Conservation (phyloP, 2,797 vertebrate species). For the Eulemur coronatus region DNA sequence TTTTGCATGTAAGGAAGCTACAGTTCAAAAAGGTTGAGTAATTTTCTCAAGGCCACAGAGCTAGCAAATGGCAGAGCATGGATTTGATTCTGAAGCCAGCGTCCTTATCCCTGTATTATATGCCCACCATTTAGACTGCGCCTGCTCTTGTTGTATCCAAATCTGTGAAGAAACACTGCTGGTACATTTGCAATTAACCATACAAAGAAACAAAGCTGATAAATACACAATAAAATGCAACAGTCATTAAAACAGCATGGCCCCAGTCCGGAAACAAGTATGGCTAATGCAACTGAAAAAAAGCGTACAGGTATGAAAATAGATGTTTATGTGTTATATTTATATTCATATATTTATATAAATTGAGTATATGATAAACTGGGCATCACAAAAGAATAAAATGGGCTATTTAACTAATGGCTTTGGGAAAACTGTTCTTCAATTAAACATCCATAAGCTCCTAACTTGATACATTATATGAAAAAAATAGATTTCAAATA, state of each 20-base stretch:
- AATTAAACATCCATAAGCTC: slow-evolving; percentile 3
- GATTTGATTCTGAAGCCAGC: slow-evolving; percentile 6
- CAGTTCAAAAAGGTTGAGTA: neutral
- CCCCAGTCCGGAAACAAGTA: neutral
- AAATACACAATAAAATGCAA: neutral
- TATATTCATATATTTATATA: neutral
- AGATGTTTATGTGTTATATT: neutral
- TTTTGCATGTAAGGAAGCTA: slow-evolving; percentile 8
- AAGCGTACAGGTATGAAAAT: neutral
- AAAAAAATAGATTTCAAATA: slow-evolving; percentile 47
- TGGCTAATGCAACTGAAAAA: slow-evolving; percentile 5
- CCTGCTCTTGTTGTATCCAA: neutral
- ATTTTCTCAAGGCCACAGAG: slow-evolving; percentile 15
- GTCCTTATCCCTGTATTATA: neutral
- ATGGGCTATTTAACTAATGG: neutral
- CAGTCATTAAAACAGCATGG: neutral
- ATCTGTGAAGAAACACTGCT: slow-evolving; percentile 1
- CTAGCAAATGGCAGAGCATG: neutral
- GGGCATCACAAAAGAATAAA: slow-evolving; percentile 4
- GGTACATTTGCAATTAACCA: neutral
- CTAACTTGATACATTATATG: neutral
- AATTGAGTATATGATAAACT: neutral
- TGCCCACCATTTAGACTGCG: neutral
- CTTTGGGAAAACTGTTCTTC: neutral
- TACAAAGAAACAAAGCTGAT: neutral